Conservation (phyloP, 2,113 vertebrate genomes). For the Hylia prasina region DNA sequence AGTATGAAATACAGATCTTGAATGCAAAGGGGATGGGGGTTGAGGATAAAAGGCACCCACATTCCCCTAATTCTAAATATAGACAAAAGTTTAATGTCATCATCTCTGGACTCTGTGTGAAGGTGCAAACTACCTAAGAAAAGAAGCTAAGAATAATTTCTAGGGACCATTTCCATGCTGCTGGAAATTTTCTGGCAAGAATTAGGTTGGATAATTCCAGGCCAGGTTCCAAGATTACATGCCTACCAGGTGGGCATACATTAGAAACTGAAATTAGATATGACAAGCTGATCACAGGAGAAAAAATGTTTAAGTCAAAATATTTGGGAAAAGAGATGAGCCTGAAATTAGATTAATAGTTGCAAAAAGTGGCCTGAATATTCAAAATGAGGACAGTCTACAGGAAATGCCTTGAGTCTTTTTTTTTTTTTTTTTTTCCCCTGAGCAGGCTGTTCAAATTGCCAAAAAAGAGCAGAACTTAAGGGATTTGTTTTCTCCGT, state of each 20-base stretch:
- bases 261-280: background rate
- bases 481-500: background rate
- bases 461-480: background rate
- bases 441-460: background rate
- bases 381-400: background rate
- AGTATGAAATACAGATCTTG: background rate
- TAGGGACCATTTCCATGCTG: background rate
- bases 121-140: background rate
- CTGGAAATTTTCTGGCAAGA: background rate
- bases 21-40: background rate
- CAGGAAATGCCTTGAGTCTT: background rate
- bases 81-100: background rate
- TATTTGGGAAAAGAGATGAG: background rate
- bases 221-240: background rate
- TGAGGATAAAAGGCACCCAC: background rate
- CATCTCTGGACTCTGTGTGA: background rate
- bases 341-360: background rate
- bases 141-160: background rate
- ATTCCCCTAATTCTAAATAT: background rate
- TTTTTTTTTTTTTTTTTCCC: background rate
- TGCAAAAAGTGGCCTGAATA: background rate
- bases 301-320: background rate
- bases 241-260: background rate
- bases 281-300: background rate
- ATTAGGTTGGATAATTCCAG: background rate